Evolutionary conservation across 2,888 invertebrate genomes (phyloP), one percentile per base, ranked within the genome.

Genomic region (Ectobius pallidus): DNA sequence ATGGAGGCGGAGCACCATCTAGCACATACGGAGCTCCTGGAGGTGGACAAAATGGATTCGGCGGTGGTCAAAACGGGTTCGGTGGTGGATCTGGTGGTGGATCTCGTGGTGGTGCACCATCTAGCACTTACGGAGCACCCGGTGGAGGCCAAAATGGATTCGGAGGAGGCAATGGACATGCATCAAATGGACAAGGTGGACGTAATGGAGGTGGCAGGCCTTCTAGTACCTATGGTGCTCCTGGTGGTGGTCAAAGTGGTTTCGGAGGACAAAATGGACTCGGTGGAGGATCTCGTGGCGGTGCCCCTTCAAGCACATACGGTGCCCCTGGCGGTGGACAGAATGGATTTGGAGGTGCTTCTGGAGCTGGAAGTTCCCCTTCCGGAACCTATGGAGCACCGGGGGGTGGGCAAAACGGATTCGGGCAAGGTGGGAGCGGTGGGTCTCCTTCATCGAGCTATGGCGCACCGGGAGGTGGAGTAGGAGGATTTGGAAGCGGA

Each of bases 381-480:
- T 74, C 75, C 9, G 71, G 71, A 27, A 72, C 69, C 14, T 74
- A 74, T 34, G 74, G 74, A 9, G 75, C 76, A 4, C 73, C 75
- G 25, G 69, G 69, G 1, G 63, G 30, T n/a, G 70, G 72, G 14
- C 42, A 42, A n/a, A 63, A 46, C 22, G 73, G 73, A 3, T 73
- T 49, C 34, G 58, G 70, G 22, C 70, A 62, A 14, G 30, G 49
- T 22, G 46, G 34, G 4, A 61, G 49, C 39, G 73, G 70, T 1
- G 46, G 62, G 6, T 20, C 71, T 4, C 71, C 74, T 65, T 71
- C 74, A 71, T 27, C 69, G 74, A 34, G 61, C 63, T 32, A 58
- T 30, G 74, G 73, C 20, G 68, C 72, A 39, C 62, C 71, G n/a
- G 72, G 71, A 14, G 68, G 67, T 9, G 52, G 16, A 42, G 46